Evolutionary conservation across 2,888 invertebrate genomes (phyloP).

Genomic region (Volucella zonaria): DNA sequence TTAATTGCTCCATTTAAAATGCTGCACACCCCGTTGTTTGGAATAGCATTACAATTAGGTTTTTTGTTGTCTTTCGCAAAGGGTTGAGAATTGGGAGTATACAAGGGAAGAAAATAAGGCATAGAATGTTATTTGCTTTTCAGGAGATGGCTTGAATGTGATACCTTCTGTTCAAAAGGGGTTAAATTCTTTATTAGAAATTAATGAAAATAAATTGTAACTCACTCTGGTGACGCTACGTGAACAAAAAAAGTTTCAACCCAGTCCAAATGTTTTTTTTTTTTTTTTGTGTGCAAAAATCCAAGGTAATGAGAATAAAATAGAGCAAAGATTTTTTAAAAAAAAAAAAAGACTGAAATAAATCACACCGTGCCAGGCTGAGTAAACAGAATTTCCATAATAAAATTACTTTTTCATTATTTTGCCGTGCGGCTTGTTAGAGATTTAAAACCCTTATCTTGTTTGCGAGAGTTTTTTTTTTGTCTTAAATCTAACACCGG

Average conservation of each 20-base stretch:
- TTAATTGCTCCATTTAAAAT: constrained; percentile 72
- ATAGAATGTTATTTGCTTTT: constrained; percentile 52
- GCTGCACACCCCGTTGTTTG: constrained; percentile 53
- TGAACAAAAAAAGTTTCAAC: constrained; percentile 25
- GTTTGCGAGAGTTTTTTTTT: constrained; percentile 49
- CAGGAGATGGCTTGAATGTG: constrained; percentile 42
- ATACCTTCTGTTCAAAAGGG: constrained; percentile 64
- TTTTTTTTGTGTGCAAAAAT: neutral
- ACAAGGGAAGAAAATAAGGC: constrained; percentile 59
- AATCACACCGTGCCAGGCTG: constrained; percentile 66
- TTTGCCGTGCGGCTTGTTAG: constrained; percentile 58
- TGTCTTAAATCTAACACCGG: constrained; percentile 29
- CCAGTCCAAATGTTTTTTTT: constrained; percentile 17
- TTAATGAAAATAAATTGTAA: constrained; percentile 73
- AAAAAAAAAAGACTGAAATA: constrained; percentile 41
- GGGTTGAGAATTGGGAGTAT: constrained; percentile 63
- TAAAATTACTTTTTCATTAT: constrained; percentile 74
- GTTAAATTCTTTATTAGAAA: constrained; percentile 74
- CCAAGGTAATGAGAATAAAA: constrained; percentile 62
- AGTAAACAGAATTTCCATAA: constrained; percentile 74
- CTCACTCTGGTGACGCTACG: constrained; percentile 55
- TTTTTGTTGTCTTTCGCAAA: constrained; percentile 50
- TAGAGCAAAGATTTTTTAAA: constrained; percentile 46
- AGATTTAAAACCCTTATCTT: constrained; percentile 51
- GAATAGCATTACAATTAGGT: constrained; percentile 57